Evolutionary conservation across 1,140 invertebrate genomes (phyloP), one percentile per base, ranked within the genome.

Genomic region (Calosoma granatense): DNA sequence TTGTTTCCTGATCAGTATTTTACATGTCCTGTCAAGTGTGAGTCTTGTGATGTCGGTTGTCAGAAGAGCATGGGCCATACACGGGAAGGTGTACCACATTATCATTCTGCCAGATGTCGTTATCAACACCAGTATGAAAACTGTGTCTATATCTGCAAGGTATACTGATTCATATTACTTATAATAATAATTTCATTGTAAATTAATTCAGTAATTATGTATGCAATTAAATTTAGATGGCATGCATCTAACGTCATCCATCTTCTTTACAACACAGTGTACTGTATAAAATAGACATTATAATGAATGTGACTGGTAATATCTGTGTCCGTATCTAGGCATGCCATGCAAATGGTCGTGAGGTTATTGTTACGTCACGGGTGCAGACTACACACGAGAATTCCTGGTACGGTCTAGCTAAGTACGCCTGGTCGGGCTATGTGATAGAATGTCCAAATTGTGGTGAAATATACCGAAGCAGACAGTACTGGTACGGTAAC

Each of bases 401-500:
- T 59, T 80, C 83, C 15, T 87, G 83, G 84, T 76, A 85, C 26
- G 85, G 85, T 21, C 66, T 88, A 17, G 83, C 85, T 1, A 87
- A 83, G 65, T 90, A 87, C 69, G 84, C 87, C 1, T 92, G 87
- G 87, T 83, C 86, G 39, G 88, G 88, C 65, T 87, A 87, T 68
- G 81, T 88, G 1, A 81, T 92, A 26, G 86, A 92, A 63, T 94
- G 90, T 73, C 78, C 79, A 30, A 78, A 82, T 60, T 92, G 88
- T 74, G 89, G 90, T 1, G 82, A 91, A 61, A 90, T 92, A 58
- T 91, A 88, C 68, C 75, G 85, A 47, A 88, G 86, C 67, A 76
- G 88, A 9, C 83, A 92, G 65, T 86, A 87, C 67, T 94, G 90
- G 90, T 92, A 86, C 70, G 88, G 89, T 1, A 92, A 93, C 68